Evolutionary conservation across 2,113 vertebrate genomes (phyloP).

Genomic region (Aplodontia rufa): DNA sequence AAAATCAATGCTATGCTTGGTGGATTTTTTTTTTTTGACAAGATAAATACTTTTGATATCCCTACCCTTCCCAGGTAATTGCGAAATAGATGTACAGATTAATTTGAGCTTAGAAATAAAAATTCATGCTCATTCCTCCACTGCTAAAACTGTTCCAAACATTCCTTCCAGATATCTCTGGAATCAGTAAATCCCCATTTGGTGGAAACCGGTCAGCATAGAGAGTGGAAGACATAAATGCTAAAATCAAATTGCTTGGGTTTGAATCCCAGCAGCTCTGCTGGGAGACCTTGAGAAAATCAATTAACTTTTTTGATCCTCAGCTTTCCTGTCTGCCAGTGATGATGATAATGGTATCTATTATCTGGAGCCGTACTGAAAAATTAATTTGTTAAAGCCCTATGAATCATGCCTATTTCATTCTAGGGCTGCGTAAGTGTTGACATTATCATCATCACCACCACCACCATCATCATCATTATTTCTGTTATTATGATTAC

Average conservation of each 20-base stretch:
- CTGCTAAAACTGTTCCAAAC: neutral
- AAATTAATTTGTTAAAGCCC: neutral
- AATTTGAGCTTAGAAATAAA: conserved; percentile 37
- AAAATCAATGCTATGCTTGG: neutral
- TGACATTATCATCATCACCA: neutral
- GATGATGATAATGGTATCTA: neutral
- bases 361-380: neutral
- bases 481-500: neutral
- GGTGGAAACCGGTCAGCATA: neutral
- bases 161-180: neutral
- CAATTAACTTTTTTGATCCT: neutral
- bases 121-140: neutral
- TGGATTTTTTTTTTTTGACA: conserved; percentile 45
- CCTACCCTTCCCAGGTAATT: conserved; percentile 24
- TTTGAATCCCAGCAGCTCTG: neutral
- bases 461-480: neutral
- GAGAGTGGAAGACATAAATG: neutral
- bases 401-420: neutral
- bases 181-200: neutral
- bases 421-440: neutral
- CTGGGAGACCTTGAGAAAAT: conserved; percentile 4
- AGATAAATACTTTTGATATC: conserved; percentile 33
- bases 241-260: neutral
- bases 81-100: conserved; percentile 39
- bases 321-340: neutral